phyloP scores from a whole-genome alignment of 2,113 vertebrate genomes.

The Hymenochirus boettgeri region DNA sequence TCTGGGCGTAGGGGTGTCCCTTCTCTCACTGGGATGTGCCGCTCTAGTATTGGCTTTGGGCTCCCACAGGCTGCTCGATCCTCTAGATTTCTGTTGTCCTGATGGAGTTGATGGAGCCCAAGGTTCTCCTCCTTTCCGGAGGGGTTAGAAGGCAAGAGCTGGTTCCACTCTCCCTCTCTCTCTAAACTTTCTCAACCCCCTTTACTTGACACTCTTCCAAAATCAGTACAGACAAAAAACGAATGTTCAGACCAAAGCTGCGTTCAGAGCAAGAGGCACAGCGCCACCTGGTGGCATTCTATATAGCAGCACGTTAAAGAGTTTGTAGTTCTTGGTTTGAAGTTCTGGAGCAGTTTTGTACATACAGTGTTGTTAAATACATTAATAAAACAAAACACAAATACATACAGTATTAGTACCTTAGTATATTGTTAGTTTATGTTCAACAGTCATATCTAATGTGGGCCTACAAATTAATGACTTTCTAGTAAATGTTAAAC shows the following conservation, averaged over 20 bases:
- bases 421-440: too few relatives aligned
- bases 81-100: conserved; percentile 14
- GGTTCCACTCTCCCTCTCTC: conserved; percentile 18
- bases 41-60: not conserved
- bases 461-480: too few relatives aligned
- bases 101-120: conserved; percentile 7
- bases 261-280: not conserved
- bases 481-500: too few relatives aligned
- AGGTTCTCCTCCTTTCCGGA: conserved; percentile 25
- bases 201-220: conserved; percentile 35
- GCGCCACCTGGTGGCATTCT: conserved; percentile 37
- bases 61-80: conserved; percentile 12
- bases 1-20: conserved; percentile 10
- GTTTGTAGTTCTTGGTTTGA: too few relatives aligned
- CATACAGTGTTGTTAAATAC: too few relatives aligned
- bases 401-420: too few relatives aligned
- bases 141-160: conserved; percentile 28
- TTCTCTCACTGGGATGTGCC: conserved; percentile 20
- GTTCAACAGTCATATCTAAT: too few relatives aligned
- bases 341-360: too few relatives aligned
- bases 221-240: conserved; percentile 7
- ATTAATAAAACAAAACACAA: too few relatives aligned
- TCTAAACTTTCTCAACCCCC: conserved; percentile 18
- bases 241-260: not conserved
- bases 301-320: too few relatives aligned